Base-by-base conservation (phyloP, 2,797 vertebrate species). In the Bovichtus diacanthus region DNA sequence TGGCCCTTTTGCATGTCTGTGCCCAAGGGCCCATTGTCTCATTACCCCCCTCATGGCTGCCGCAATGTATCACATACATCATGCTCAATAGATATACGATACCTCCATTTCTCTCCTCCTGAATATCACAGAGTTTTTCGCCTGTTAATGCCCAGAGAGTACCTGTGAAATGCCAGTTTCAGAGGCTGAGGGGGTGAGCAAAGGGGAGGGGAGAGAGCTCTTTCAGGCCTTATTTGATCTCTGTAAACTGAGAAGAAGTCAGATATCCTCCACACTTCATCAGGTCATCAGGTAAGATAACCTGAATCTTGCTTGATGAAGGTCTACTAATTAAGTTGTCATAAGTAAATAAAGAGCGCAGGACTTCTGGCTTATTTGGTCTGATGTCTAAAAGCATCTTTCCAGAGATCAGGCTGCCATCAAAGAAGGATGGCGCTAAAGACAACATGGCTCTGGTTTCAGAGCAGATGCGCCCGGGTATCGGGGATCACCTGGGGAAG, bases 401-500 rank as follows among this genome's bases (percentile, higher is more conserved):
- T 43, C 38, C 0, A 1, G n/a, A 50, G 68, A 85, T 83, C 54
- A 27, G 49, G 36, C 62, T 60, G 23, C 67, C 81, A 78, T 81
- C 59, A 54, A 66, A 79, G 78, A 66, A 47, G 65, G 16, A 54
- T 39, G 44, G 3, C 1, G 1, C 43, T 36, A 3, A 54, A 13
- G 56, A 27, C 29, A 34, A 25, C 43, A 3, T 41, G 64, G 83
- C 70, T 91, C 88, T 80, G 64, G 81, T 92, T 92, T 90, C 82
- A 74, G 64, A 86, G 73, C 92, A 93, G 88, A 94, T 92, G 90
- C 83, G 76, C 64, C 70, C 36, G 53, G 34, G 78, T 82, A 58
- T 60, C 16, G n/a, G 67, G 76, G 81, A 80, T 93, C 87, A 91
- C 81, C 86, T 85, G 85, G 85, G 73, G 76, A 82, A 83, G 71